Base-by-base conservation (phyloP, 2,113 vertebrate genomes). In the Sprattus sprattus region DNA sequence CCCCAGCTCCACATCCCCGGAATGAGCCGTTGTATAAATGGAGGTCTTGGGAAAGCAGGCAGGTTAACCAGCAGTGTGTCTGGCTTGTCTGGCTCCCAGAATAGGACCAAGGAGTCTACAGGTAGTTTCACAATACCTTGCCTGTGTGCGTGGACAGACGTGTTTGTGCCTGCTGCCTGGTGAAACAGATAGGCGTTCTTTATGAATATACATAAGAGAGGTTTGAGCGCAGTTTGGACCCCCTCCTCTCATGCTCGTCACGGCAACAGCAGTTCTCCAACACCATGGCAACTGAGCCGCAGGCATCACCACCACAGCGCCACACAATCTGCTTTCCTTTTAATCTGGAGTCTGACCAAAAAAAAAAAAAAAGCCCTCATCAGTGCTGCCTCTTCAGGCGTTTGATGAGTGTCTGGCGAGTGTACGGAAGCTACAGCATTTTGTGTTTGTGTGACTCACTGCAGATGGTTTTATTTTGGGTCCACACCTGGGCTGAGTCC, bases 241-340 rank as follows among this genome's bases (percentile, higher is more conserved):
- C 32, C 11, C 39, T 39, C 32, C 13, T 78, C 71, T 39, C 28
- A 39, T 78, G 71, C 13, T 39, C 15, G 32, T 78, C 71, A 39
- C 11, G 32, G 32, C 71, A 78, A 1, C 4, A 15, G 28, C 54
- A 20, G 54, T 60, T 60, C 54, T 60, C 4, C 54, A 60, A 5
- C 13, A 11, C 71, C 71, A 78, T 78, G 71, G 71, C 71, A 78
- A 78, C 47, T 75, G 90, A 64, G 80, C 45, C 81, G 44, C 32
- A 4, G 75, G 25, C 80, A 83, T 86, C 87, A 85, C 88, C 87
- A 83, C 32, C 54, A 87, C 84, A 64, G 80, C 50, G 84, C 84
- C 87, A 82, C 87, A 75, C 85, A 83, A 82, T 88, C 89, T 67
- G 83, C 39, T 81, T 67, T 85, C 47, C 50, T 49, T 71, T 54